These are phyloP conservation scores for Acrocera orbiculus DNA, from an alignment of 2,888 invertebrate species.

Conservation along the genomic window DNA sequence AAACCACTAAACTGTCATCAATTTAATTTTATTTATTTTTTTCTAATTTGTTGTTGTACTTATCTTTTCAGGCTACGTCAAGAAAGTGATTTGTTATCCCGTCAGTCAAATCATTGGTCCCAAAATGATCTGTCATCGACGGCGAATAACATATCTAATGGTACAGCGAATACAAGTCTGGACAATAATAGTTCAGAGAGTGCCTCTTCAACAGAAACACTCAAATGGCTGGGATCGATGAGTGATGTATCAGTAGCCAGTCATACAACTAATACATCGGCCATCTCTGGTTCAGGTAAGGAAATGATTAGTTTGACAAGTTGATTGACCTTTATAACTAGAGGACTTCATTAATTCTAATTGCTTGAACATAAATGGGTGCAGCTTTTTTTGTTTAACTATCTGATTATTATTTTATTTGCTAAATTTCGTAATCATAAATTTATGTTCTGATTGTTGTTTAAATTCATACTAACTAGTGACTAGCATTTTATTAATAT, in stretches of 20 bases:
- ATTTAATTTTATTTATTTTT: background rate
- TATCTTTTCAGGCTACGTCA: slow-evolving; percentile 26
- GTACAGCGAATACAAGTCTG: background rate
- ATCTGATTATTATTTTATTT: no score
- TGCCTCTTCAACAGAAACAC: slow-evolving; percentile 49
- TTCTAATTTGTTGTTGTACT: slow-evolving; percentile 3
- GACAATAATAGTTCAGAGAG: slow-evolving; percentile 29
- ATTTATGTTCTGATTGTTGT: no score
- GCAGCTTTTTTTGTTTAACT: no score
- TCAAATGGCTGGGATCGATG: slow-evolving; percentile 63
- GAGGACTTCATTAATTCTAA: no score
- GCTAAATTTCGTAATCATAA: no score
- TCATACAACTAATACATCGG: slow-evolving; percentile 35
- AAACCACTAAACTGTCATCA: no score
- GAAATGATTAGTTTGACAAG: no score
- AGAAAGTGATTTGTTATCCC: slow-evolving; percentile 30
- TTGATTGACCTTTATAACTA: no score
- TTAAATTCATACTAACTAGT: no score
- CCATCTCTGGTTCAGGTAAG: slow-evolving; percentile 31
- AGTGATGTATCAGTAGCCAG: slow-evolving; percentile 52
- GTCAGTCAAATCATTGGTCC: slow-evolving; percentile 30
- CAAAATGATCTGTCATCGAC: slow-evolving; percentile 29
- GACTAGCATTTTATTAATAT: no score
- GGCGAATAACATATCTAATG: slow-evolving; percentile 3
- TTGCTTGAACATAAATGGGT: no score